phyloP scores from a whole-genome alignment of 2,113 vertebrate genomes.

The Lepidothrix coronata region DNA sequence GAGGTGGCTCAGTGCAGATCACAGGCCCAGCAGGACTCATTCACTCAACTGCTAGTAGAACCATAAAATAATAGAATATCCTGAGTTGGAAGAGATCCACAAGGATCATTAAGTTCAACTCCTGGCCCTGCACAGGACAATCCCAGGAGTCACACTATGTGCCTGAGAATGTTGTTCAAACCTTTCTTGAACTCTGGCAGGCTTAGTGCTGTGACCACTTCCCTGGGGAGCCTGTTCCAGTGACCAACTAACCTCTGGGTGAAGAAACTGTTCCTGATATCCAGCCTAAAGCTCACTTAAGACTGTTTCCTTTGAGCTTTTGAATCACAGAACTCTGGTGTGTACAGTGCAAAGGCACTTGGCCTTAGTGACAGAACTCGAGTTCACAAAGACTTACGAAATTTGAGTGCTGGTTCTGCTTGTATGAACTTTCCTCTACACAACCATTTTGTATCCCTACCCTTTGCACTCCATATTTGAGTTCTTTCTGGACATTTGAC shows the following conservation, averaged over 20 bases:
- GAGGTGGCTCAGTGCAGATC: not conserved
- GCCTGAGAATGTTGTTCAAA: not conserved
- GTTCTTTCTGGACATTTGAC: not conserved
- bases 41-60: not conserved
- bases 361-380: not conserved
- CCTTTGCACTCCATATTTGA: not conserved
- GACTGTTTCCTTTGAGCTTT: not conserved
- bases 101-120: not conserved
- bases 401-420: not conserved
- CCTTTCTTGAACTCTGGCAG: not conserved
- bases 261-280: not conserved
- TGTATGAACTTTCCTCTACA: not conserved
- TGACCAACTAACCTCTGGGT: not conserved
- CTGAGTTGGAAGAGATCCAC: not conserved
- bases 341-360: not conserved
- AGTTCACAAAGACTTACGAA: not conserved
- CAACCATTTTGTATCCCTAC: not conserved
- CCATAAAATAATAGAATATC: not conserved
- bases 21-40: not conserved
- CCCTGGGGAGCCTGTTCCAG: not conserved
- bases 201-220: not conserved
- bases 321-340: not conserved
- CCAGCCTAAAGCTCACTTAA: not conserved
- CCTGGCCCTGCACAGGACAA: not conserved
- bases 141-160: not conserved